Conservation (phyloP, 2,888 invertebrate species). For the Mythimna lalbum region DNA sequence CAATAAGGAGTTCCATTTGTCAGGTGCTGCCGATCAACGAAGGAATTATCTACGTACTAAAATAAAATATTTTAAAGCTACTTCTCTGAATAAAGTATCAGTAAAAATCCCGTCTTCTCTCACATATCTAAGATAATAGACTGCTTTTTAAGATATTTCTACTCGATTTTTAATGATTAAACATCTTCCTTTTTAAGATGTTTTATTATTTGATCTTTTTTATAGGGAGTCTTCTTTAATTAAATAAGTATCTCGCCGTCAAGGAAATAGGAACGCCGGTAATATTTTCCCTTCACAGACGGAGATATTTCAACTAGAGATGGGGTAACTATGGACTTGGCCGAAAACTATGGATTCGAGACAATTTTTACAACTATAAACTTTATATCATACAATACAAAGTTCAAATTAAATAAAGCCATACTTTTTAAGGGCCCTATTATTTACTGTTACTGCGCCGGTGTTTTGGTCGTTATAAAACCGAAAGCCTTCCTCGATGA, state of each 20-base stretch:
- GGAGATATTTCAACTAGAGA: slow-evolving; percentile 20
- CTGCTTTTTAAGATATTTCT: background rate
- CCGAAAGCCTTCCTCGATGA: too few species aligned
- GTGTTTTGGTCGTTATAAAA: too few species aligned
- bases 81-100: background rate
- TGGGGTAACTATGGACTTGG: background rate
- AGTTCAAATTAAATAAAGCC: too few species aligned
- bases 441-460: too few species aligned
- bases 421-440: too few species aligned
- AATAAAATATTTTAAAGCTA: background rate
- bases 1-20: slow-evolving; percentile 50
- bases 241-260: slow-evolving; percentile 17
- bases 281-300: slow-evolving; percentile 8
- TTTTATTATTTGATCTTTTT: background rate
- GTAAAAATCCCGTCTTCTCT: background rate
- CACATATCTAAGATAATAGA: too few species aligned
- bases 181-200: background rate
- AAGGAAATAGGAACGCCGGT: slow-evolving; percentile 12
- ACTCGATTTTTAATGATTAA: too few species aligned
- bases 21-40: background rate
- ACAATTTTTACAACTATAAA: too few species aligned
- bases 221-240: slow-evolving; percentile 23
- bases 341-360: background rate
- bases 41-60: background rate
- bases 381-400: too few species aligned